Evolutionary conservation across 2,113 vertebrate genomes (phyloP).

Genomic region (Telmatochromis sp.): DNA sequence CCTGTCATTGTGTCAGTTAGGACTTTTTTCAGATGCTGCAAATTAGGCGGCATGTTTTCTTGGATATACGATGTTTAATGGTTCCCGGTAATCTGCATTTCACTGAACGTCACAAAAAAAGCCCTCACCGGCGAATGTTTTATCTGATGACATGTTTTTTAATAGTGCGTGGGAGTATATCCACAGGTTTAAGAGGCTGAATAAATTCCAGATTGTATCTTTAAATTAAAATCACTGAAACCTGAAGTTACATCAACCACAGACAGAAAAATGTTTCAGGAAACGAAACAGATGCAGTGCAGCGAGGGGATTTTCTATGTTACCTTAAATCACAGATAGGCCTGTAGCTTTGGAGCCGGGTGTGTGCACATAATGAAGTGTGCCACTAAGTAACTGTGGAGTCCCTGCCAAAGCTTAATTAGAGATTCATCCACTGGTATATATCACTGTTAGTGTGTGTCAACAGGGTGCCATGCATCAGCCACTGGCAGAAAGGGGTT

Average conservation of each 20-base stretch:
- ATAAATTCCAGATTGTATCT: constrained; percentile 7
- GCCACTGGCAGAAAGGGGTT: constrained; percentile 72
- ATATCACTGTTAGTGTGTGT: constrained; percentile 89
- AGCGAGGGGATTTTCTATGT: constrained; percentile 49
- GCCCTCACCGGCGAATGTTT: not conserved
- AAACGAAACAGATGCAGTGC: constrained; percentile 35
- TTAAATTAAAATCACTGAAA: constrained; percentile 1
- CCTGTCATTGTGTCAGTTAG: not conserved
- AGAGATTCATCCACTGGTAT: constrained; percentile 85
- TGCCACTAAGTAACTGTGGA: constrained; percentile 77
- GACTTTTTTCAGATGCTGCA: not conserved
- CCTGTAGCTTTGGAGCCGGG: constrained; percentile 64
- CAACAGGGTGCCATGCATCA: constrained; percentile 83
- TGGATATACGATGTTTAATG: not conserved
- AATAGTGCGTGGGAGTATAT: not conserved
- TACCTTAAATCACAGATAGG: constrained; percentile 74
- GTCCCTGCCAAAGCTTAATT: constrained; percentile 87
- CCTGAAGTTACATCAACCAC: constrained; percentile 2
- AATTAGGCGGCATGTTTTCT: not conserved
- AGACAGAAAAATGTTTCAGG: not conserved
- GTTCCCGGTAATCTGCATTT: not conserved
- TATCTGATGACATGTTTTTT: not conserved
- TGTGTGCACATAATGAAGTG: constrained; percentile 78
- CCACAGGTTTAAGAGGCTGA: not conserved
- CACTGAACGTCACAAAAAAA: not conserved